Percentiles rank a stretch among this genome's conserved stretches.
phyloP scores from a whole-genome alignment of 2,797 vertebrate genomes.

The Merluccius polli region DNA sequence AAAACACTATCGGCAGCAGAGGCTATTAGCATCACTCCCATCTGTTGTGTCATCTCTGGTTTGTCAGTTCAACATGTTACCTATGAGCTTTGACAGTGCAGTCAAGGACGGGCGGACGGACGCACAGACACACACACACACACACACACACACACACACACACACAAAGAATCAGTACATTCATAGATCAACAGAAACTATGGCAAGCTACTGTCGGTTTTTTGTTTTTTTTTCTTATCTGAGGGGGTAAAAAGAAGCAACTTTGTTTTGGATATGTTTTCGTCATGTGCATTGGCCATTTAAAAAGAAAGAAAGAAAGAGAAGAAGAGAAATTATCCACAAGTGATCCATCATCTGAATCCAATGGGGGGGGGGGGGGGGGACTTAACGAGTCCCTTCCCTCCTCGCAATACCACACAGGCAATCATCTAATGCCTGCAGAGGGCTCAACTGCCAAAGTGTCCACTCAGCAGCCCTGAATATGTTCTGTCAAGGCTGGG shows the following conservation, averaged over 20 bases:
- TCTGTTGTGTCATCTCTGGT: constrained; percentile 35
- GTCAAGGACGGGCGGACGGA: no score
- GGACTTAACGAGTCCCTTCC: constrained; percentile 37
- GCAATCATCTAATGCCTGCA: constrained; percentile 66
- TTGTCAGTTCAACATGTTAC: constrained; percentile 54
- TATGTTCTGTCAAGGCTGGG: constrained; percentile 19
- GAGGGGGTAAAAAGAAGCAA: background rate
- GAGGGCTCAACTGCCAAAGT: constrained; percentile 41
- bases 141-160: background rate
- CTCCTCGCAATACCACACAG: constrained; percentile 44
- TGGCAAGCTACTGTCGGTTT: background rate
- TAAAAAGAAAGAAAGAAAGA: background rate
- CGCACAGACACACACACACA: background rate
- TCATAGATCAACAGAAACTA: background rate
- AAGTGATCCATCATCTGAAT: constrained; percentile 23
- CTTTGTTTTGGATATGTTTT: background rate
- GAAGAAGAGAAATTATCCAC: constrained; percentile 10
- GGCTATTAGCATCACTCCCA: constrained; percentile 51
- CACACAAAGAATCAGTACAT: background rate
- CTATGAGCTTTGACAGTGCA: constrained; percentile 20
- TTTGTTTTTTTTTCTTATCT: background rate
- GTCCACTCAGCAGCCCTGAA: constrained; percentile 60
- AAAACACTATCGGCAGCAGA: constrained; percentile 38
- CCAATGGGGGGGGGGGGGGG: constrained; percentile 25
- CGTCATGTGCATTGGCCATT: background rate